These are phyloP conservation scores for Linnaemya vulpina DNA, from an alignment of 2,888 invertebrate species.

Conservation along the genomic window DNA sequence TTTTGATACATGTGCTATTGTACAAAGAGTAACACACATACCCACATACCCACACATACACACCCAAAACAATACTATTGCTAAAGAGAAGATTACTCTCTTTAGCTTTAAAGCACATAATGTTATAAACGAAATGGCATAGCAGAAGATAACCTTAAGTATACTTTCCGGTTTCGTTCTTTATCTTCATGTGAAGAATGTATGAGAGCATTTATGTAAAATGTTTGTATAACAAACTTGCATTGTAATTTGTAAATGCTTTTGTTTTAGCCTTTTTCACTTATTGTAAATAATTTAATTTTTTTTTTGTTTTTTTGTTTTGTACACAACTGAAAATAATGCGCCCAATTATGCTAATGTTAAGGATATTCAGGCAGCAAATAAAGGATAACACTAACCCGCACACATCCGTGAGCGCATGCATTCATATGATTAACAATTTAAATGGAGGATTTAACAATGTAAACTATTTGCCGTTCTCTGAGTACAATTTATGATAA, in stretches of 20 bases:
- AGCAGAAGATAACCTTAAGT: conserved; percentile 61
- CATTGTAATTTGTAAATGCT: conserved; percentile 48
- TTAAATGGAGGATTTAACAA: conserved; percentile 64
- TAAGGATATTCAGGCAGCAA: conserved; percentile 37
- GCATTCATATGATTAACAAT: conserved; percentile 36
- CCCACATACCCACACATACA: not conserved
- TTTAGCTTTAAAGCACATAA: conserved; percentile 35
- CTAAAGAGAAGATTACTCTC: conserved; percentile 18
- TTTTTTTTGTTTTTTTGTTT: not conserved
- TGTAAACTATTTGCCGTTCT: conserved; percentile 57
- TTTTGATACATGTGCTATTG: not conserved
- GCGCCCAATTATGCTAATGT: conserved; percentile 64
- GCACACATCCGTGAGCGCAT: not conserved
- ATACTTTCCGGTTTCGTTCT: conserved; percentile 56
- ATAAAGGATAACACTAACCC: conserved; percentile 23
- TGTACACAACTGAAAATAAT: conserved; percentile 39
- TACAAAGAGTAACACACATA: not conserved
- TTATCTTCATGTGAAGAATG: conserved; percentile 32
- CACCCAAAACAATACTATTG: not conserved
- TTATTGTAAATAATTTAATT: not conserved
- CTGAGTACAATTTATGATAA: conserved; percentile 45
- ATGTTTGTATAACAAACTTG: conserved; percentile 37
- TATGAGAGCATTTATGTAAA: not conserved
- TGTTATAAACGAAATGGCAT: conserved; percentile 31
- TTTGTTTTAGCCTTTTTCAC: conserved; percentile 45